These are phyloP conservation scores for Megaceryle maxima DNA, from an alignment of 2,113 vertebrate genomes.

Conservation along the genomic window DNA sequence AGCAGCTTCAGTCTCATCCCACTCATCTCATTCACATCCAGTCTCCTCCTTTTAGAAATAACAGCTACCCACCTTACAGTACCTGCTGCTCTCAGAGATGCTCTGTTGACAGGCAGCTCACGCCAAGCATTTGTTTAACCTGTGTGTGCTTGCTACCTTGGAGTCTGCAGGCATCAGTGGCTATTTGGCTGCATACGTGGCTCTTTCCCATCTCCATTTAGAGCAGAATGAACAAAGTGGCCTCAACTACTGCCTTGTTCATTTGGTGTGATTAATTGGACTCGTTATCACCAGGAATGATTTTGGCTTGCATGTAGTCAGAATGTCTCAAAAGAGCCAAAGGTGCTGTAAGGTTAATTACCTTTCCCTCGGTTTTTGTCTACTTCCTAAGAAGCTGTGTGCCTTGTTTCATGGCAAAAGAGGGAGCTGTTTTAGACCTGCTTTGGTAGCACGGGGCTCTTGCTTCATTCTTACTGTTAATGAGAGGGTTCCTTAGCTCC, in stretches of 20 bases:
- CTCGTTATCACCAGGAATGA: not conserved
- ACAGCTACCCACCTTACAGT: not conserved
- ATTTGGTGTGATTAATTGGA: not conserved
- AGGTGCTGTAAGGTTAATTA: not conserved
- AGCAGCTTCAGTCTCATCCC: constrained; percentile 47
- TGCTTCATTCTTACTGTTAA: not conserved
- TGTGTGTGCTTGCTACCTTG: not conserved
- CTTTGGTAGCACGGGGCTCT: not conserved
- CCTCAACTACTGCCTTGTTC: not conserved
- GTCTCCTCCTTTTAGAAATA: constrained; percentile 9
- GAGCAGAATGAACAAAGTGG: not conserved
- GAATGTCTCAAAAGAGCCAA: not conserved
- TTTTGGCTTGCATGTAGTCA: not conserved
- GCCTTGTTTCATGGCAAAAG: not conserved
- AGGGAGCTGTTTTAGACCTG: not conserved
- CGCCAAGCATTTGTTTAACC: not conserved
- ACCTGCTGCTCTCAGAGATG: not conserved
- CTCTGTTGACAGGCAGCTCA: not conserved
- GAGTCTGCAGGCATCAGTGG: not conserved
- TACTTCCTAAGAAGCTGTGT: not conserved
- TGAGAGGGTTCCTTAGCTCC: not conserved
- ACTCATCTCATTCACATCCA: constrained; percentile 30
- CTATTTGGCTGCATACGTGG: not conserved
- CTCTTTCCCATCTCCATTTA: not conserved
- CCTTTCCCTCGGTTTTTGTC: not conserved